These are phyloP conservation scores for Gobio occitaniae DNA, from an alignment of 2,797 vertebrate genomes.

Conservation along the genomic window DNA sequence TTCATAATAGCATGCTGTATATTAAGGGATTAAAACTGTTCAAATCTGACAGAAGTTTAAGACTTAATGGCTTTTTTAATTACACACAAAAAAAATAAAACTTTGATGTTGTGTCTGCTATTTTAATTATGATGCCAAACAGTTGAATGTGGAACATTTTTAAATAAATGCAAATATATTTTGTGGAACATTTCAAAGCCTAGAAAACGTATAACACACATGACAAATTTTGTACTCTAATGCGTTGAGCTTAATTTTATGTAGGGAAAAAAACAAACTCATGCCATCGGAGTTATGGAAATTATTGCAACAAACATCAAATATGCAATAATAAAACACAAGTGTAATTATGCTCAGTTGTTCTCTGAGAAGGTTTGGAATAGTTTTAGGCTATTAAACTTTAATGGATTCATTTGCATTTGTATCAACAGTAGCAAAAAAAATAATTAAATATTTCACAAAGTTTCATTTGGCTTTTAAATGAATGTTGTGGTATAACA, in stretches of 20 bases:
- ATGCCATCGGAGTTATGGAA: conserved; percentile 48
- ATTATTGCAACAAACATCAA: conserved; percentile 52
- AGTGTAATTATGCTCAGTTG: conserved; percentile 60
- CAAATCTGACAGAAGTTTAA: background rate
- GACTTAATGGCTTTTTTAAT: background rate
- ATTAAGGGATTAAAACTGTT: background rate
- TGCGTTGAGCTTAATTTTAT: conserved; percentile 14
- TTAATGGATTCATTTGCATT: conserved; percentile 63
- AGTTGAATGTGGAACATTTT: background rate
- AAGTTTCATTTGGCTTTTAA: conserved; percentile 56
- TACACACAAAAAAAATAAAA: background rate
- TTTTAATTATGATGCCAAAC: background rate
- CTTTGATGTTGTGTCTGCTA: background rate
- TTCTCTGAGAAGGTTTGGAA: conserved; percentile 49
- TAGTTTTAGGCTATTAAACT: conserved; percentile 58
- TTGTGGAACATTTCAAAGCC: background rate
- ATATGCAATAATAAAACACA: conserved; percentile 57
- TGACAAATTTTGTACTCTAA: background rate
- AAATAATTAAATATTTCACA: conserved; percentile 56
- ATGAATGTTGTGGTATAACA: conserved; percentile 51
- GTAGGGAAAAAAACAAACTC: background rate
- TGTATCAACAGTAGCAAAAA: conserved; percentile 55
- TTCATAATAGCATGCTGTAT: conserved; percentile 12
- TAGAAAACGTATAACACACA: conserved; percentile 3
- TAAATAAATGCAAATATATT: conserved; percentile 13